A percentile compares a stretch with the other conserved stretches of the same genome.
phyloP scores from a whole-genome alignment of 2,888 invertebrate genomes.

The Drosophila anceps region DNA sequence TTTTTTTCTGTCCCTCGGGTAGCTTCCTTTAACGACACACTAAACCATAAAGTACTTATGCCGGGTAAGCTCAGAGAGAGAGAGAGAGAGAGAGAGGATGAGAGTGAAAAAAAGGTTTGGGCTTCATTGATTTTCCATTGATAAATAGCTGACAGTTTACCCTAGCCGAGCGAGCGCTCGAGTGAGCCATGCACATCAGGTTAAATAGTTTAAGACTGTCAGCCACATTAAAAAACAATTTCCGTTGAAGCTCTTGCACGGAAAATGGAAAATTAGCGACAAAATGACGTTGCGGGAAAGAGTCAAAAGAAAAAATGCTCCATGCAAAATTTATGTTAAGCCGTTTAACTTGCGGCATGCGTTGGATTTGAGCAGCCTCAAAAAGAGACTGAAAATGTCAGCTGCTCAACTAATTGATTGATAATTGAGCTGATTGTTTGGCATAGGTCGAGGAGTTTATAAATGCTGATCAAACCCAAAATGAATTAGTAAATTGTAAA shows the following conservation, averaged over 20 bases:
- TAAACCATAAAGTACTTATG: conserved; percentile 63
- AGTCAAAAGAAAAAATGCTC: not conserved
- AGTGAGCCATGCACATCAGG: conserved; percentile 20
- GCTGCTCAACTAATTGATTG: not conserved
- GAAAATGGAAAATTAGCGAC: conserved; percentile 34
- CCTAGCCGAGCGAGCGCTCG: conserved; percentile 9
- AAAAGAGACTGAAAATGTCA: not conserved
- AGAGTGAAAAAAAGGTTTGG: conserved; percentile 42
- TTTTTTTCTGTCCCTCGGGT: conserved; percentile 4
- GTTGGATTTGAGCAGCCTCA: not conserved
- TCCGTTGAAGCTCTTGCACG: conserved; percentile 64
- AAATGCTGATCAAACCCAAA: not conserved
- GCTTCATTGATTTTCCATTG: conserved; percentile 75
- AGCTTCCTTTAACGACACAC: conserved; percentile 44
- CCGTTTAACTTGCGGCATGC: not conserved
- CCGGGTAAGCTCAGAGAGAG: not conserved
- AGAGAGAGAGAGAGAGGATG: not conserved
- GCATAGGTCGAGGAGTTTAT: not conserved
- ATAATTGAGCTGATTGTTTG: not conserved
- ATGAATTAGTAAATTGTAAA: conserved; percentile 1
- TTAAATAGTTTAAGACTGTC: conserved; percentile 74
- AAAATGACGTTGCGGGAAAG: conserved; percentile 7
- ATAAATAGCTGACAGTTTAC: conserved; percentile 69
- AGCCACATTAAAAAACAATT: conserved; percentile 76
- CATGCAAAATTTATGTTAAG: conserved; percentile 14